Base-by-base conservation (phyloP, 2,113 vertebrate species). In the Coptodon rendalli region DNA sequence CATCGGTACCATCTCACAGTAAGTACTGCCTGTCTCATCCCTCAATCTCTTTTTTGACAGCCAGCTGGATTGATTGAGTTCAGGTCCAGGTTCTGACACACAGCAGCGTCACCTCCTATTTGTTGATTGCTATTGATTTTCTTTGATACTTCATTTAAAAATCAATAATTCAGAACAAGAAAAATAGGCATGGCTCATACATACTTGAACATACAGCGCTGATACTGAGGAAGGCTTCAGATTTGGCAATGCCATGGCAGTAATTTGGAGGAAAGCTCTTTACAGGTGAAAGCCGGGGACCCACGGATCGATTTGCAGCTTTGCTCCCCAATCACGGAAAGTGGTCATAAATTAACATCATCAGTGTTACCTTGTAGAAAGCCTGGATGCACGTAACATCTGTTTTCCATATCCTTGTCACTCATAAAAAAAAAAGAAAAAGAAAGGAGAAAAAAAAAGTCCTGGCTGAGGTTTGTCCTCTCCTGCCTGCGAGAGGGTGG, bases 51-150 rank as follows among this genome's bases (percentile, higher is more conserved):
- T 95, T 97, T 97, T 95, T 97, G 97, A 97, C 97, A 97, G 96
- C 94, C 95, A 95, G 96, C 95, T 95, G 96, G 97, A 97, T 96
- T 96, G 94, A 99, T 97, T 96, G 97, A 95, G 95, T 88, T 94
- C 90, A 93, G 95, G 94, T 96, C 94, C 87, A 92, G 94, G 95
- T 97, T 97, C 95, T 97, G 97, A 98, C 97, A 97, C 96, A 85
- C 94, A 90, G 93, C 94, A 92, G 93, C 91, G 87, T 93, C 94
- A 95, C 96, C 96, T 97, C 95, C 98, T 98, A 98, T 99, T 98
- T 99, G 98, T 98, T 99, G 98, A 99, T 99, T 98, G 97, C 97
- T 98, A 99, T 99, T 98, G 98, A 99, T 98, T 99, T 99, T 98
- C 97, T 97, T 97, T 98, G 97, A 98, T 98, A 97, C 95, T 97